Evolutionary conservation across 2,888 invertebrate genomes (phyloP), one percentile per base, ranked within the genome.

Genomic region (Timandra comae): DNA sequence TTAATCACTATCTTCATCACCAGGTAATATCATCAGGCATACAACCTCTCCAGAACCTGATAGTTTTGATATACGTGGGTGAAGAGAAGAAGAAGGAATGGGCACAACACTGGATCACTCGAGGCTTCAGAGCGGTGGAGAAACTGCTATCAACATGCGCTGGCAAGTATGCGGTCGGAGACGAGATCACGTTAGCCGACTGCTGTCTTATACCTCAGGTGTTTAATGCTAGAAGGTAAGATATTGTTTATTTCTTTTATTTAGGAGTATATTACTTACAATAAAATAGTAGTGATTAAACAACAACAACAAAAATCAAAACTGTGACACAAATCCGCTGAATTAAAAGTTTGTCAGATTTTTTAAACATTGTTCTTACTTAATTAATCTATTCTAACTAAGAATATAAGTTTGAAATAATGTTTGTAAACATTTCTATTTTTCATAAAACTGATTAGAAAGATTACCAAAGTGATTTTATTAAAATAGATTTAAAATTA

Each of bases 191-290:
- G 0, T 81, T 98, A 63, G 98, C 98, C 3, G 99, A 99, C 76
- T 94, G 97, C 61, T 98, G 96, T 68, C 86, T 99, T 38, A 94
- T 98, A 30, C 98, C 98, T 27, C 98, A 99, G 84, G 93, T 98
- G 32, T 96, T 94, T 71, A 97, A 97, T 84, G 98, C 98, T 16
- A 88, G 94, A 72, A 92, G 96, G 94, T 93, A 65, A 49, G 50
- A n/a, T n/a, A n/a, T 13, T 16, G 5, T 6, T 27, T 13, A 3
- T 9, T 8, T 2, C 3, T 10, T 7, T 4, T 25, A 3, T n/a
- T n/a, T n/a, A n/a, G n/a, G n/a, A n/a, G n/a, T n/a, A n/a, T n/a
- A n/a, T n/a, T n/a, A n/a, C n/a, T n/a, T n/a, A n/a, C n/a, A n/a
- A n/a, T n/a, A n/a, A n/a, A n/a, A n/a, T n/a, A n/a, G n/a, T n/a